These are phyloP conservation scores for Drosophila monieri DNA, from an alignment of 2,888 invertebrate genomes.

Conservation along the genomic window DNA sequence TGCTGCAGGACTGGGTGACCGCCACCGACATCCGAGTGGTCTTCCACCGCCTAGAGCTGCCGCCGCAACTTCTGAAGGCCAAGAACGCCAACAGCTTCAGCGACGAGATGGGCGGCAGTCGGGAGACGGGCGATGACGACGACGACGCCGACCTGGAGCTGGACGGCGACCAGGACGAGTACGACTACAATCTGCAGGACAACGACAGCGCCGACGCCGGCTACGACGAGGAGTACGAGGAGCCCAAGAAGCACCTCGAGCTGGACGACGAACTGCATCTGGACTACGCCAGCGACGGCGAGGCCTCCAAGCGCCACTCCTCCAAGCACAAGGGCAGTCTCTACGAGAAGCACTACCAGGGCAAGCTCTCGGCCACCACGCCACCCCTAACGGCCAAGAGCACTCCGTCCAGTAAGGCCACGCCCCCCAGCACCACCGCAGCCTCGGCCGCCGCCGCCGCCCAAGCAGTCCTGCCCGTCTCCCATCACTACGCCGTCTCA, in stretches of 20 bases:
- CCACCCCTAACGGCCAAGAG: conserved; percentile 3
- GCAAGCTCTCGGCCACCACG: conserved; percentile 52
- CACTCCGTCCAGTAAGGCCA: conserved; percentile 64
- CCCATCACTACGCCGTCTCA: conserved; percentile 96
- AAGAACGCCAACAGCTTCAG: conserved; percentile 80
- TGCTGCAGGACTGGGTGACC: conserved; percentile 99
- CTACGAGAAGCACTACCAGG: conserved; percentile 75
- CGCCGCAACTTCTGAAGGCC: conserved; percentile 83
- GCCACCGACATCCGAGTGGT: conserved; percentile 98
- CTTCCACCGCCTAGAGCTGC: conserved; percentile 94
- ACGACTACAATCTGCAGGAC: conserved; percentile 77
- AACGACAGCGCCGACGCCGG: conserved; percentile 76
- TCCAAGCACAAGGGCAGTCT: conserved; percentile 64
- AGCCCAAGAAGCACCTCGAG: conserved; percentile 79
- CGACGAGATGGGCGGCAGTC: conserved; percentile 82
- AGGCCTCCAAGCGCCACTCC: conserved; percentile 54
- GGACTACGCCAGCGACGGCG: conserved; percentile 80
- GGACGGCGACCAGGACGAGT: conserved; percentile 67
- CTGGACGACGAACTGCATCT: conserved; percentile 74
- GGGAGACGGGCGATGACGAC: conserved; percentile 54
- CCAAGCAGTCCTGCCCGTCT: conserved; percentile 79
- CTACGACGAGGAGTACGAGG: conserved; percentile 76
- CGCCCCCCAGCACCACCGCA: conserved; percentile 62
- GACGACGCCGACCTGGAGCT: conserved; percentile 54
- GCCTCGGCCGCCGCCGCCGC: conserved; percentile 72